These are phyloP conservation scores for Cantharis nigra DNA, from an alignment of 2,888 invertebrate genomes.

Conservation along the genomic window DNA sequence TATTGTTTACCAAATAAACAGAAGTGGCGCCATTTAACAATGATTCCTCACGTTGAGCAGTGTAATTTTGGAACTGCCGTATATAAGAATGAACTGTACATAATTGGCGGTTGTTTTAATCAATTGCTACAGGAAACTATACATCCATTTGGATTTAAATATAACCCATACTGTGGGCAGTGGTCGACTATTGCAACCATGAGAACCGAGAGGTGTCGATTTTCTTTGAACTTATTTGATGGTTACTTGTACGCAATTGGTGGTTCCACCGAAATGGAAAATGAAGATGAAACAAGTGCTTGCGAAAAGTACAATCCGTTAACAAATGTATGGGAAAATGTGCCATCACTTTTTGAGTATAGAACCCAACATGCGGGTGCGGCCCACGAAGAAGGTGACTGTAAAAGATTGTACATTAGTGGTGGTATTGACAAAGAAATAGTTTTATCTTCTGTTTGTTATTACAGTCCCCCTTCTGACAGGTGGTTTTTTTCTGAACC, in stretches of 20 bases:
- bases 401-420: conserved; percentile 55
- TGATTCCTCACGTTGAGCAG: conserved; percentile 74
- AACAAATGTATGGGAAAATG: conserved; percentile 63
- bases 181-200: conserved; percentile 73
- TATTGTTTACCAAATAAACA: conserved; percentile 64
- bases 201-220: conserved; percentile 68
- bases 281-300: conserved; percentile 53
- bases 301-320: conserved; percentile 66
- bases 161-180: conserved; percentile 61
- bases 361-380: conserved; percentile 65
- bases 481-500: conserved; percentile 61
- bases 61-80: conserved; percentile 75
- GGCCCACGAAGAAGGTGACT: conserved; percentile 51
- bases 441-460: conserved; percentile 56
- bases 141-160: conserved; percentile 72
- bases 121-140: conserved; percentile 70
- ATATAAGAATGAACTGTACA: conserved; percentile 68
- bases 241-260: conserved; percentile 66
- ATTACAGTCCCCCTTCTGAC: conserved; percentile 60
- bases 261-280: conserved; percentile 64
- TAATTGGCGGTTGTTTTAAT: conserved; percentile 75
- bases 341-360: conserved; percentile 61
- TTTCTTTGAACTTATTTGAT: conserved; percentile 65
- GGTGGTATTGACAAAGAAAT: conserved; percentile 63
- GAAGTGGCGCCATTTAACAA: conserved; percentile 68